Evolutionary conservation across 2,888 invertebrate genomes (phyloP).

Genomic region (Minunthozetes semirufus): DNA sequence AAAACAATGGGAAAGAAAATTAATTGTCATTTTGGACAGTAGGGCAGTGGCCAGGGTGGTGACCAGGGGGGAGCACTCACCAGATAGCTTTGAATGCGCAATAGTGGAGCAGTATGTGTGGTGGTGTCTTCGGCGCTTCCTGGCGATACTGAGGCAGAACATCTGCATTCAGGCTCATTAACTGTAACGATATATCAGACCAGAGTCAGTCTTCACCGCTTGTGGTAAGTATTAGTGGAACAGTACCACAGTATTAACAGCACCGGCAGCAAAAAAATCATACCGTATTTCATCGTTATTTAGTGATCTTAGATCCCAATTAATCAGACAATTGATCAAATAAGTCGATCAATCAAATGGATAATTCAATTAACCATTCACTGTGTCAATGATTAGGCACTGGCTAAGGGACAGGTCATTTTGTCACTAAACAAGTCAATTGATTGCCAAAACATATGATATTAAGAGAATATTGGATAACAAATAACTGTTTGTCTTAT

Average conservation of each 20-base stretch:
- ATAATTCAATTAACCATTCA: no score
- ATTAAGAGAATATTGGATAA: no score
- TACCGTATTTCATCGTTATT: no score
- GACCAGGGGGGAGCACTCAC: conserved; percentile 42
- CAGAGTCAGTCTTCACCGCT: neutral
- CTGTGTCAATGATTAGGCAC: no score
- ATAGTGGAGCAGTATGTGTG: conserved; percentile 98
- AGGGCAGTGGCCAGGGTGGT: neutral
- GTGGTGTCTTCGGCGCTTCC: conserved; percentile 99
- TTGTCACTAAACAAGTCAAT: no score
- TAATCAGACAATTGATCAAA: no score
- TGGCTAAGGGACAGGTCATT: no score
- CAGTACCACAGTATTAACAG: neutral
- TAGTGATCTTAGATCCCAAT: no score
- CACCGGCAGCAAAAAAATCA: no score
- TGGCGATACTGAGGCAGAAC: conserved; percentile 97
- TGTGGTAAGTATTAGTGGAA: neutral
- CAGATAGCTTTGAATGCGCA: conserved; percentile 89
- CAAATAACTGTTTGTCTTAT: neutral
- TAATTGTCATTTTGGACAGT: neutral
- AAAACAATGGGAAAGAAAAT: neutral
- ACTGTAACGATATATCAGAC: conserved; percentile 53
- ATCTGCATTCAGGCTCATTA: conserved; percentile 97
- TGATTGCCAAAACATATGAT: no score
- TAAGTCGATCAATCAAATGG: no score